Evolutionary conservation across 1,140 invertebrate genomes (phyloP), one percentile per base, ranked within the genome.

Genomic region (Neotoxoptera formosana): DNA sequence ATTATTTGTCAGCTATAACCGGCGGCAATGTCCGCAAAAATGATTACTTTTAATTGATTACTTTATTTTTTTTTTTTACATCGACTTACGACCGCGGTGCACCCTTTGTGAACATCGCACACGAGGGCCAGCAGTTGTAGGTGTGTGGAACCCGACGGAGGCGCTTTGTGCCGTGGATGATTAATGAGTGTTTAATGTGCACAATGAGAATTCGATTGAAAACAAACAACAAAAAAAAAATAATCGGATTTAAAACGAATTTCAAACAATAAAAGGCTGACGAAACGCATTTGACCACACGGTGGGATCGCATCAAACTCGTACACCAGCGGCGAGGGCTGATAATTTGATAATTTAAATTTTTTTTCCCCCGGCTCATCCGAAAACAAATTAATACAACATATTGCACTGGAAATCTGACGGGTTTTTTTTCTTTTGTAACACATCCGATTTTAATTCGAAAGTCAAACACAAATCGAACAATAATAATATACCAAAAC

Each of bases 251-350:
- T 36, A 21, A 91, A 76, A 81, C 51, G 67, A 83, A 91, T 76
- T 91, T 36, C 67, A 91, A 91, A 91, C 90, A 91, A 91, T 51
- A 83, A 91, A 81, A n/a, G 67, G 67, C 90, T 91, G 47, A 91
- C 67, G 23, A 45, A 11, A 51, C 45, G 47, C 83, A 91, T 91
- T 91, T 83, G 67, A 51, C 67, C 87, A 94, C 87, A 41, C 41
- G 41, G 20, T 7, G 14, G 41, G 89, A 90, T 30, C 17, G 6
- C 20, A 36, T 11, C 36, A 34, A 34, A 76, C 60, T 76, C 30
- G 60, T 76, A 30, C n/a, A 90, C 36, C 7, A n/a, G n/a, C n/a
- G n/a, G 30, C 7, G 14, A 56, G 89, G 56, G 25, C 67, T 67
- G 89, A 67, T 90, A 90, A 89, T 89, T 89, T 41, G 88, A 34